Evolutionary conservation across 2,888 invertebrate genomes (phyloP), one percentile per base, ranked within the genome.

Genomic region (Torymus texanus): DNA sequence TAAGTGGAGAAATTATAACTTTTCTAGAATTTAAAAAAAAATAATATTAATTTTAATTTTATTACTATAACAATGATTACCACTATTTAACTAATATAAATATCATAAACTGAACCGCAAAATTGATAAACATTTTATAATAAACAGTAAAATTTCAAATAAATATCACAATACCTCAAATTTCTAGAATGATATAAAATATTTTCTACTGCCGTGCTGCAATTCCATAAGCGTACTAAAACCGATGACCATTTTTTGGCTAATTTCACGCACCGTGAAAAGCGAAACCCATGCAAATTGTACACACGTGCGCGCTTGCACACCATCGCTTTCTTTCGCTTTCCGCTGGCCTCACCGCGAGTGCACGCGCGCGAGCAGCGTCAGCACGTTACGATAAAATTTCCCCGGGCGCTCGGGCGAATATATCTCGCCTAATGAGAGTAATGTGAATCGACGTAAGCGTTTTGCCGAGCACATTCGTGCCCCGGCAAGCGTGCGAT

Each of bases 341-440:
- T 66, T 55, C 14, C 41, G 41, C 41, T 41, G 8, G 41, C 8
- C 41, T 3, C 18, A 12, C 21, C 66, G 21, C n/a, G n/a, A 8
- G 51, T 58, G 14, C 50, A 18, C 58, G 58, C 65, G 14, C 50
- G 18, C 58, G 50, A 13, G 13, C 55, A 29, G 53, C 41, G 70
- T 76, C 70, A 76, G 76, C 70, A 58, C 55, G 29, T 68, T 53
- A 66, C 65, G 73, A 73, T 78, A 73, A 78, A 78, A 72, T 72
- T 72, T 68, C 51, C 62, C 61, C 13, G 11, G 24, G 18, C 67
- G 24, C 51, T 16, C 63, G 13, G 50, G 50, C 51, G 53, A 11
- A 59, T 75, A 21, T 68, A 75, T 75, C 70, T 65, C 29, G 21
- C 59, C 50, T 66, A 75, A 71, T 61, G 61, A 41, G 18, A 53